These are phyloP conservation scores for Melanchra persicariae DNA, from an alignment of 2,888 invertebrate genomes.

Conservation along the genomic window DNA sequence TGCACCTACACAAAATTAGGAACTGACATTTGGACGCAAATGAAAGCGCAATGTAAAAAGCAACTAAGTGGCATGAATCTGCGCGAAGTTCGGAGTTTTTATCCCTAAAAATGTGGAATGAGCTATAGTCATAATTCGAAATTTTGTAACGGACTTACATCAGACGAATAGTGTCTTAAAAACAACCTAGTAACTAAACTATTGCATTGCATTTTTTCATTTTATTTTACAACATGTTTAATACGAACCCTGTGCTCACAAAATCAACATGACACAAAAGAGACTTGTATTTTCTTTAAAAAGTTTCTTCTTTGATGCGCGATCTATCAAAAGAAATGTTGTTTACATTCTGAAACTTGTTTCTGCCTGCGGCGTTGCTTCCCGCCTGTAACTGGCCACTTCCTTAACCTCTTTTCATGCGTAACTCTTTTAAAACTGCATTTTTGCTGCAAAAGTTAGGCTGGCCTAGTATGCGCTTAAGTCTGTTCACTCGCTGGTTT, in stretches of 20 bases:
- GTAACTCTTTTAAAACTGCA: conserved; percentile 48
- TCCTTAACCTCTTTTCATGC: conserved; percentile 47
- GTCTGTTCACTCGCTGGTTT: background rate
- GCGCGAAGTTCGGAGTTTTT: background rate
- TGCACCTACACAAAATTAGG: background rate
- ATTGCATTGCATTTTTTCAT: background rate
- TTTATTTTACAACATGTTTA: conserved; percentile 10
- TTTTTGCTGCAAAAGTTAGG: conserved; percentile 46
- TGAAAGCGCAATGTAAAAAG: conserved; percentile 4
- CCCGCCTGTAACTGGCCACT: conserved; percentile 52
- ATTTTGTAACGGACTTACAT: no score
- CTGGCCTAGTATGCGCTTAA: conserved; percentile 13
- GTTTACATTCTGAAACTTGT: conserved; percentile 55
- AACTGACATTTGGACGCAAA: conserved; percentile 7
- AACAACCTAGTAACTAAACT: background rate
- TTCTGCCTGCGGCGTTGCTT: conserved; percentile 49
- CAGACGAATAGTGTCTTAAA: background rate
- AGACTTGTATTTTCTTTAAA: conserved; percentile 55
- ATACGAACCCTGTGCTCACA: conserved; percentile 12
- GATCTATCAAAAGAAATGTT: conserved; percentile 67
- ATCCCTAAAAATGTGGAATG: background rate
- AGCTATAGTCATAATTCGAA: no score
- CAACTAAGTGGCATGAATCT: background rate
- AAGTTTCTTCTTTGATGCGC: conserved; percentile 53
- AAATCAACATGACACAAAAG: conserved; percentile 61